Base-by-base conservation (phyloP, 2,797 vertebrate genomes). In the Mycteria americana region DNA sequence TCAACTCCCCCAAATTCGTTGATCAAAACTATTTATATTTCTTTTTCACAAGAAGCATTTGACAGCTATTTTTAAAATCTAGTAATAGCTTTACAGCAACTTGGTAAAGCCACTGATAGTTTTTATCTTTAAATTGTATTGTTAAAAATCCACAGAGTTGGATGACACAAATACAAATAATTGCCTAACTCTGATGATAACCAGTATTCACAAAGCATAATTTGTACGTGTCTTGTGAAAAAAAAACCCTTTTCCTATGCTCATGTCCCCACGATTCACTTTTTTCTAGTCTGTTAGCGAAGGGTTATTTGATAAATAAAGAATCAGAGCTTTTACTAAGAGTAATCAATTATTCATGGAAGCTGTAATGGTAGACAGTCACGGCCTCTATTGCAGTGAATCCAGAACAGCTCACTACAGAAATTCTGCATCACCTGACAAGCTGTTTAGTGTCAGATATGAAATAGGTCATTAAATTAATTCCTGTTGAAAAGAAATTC, bases 271-370 rank as follows among this genome's bases (percentile, higher is more conserved):
- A 35, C 35, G 14, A 79, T 59, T 88, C 48, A 62, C 5, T 75
- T 35, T 85, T 77, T 83, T 41, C 25, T 62, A 83, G n/a, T 54
- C 56, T 88, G 50, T 75, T 92, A 91, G 54, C 35, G 88, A 78
- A 88, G 33, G 16, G 31, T 51, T 90, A 92, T 86, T 90, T 76
- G 48, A 92, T 53, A 96, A 94, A 86, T 70, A 85, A 65, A 89
- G 91, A 89, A 94, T 53, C 43, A 51, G 85, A 76, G 59, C 27
- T 92, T 92, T 92, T 62, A 80, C 89, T 88, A 57, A 65, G 65
- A 77, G 78, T 91, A 94, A 95, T 96, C 82, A 95, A 75, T 86
- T 91, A 92, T 94, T 95, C 85, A 83, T 60, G 63, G 53, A 83
- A 94, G 28, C 28, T 91, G 60, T 81, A 95, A 91, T 51, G 24